Base-by-base conservation (phyloP, 2,113 vertebrate genomes). In the Catharus minimus region DNA sequence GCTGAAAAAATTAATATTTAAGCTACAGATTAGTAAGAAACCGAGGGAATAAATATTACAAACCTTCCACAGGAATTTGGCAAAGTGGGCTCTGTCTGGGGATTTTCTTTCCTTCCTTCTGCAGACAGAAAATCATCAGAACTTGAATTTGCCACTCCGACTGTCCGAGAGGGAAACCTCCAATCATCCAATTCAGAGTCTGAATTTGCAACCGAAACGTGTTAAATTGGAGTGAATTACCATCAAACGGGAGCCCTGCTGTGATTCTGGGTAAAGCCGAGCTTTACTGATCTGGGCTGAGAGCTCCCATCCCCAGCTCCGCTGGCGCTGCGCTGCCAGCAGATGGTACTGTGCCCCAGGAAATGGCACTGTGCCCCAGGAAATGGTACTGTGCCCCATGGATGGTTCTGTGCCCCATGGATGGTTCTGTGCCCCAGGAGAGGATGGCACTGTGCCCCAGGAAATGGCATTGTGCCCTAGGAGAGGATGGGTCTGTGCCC, bases 321-420 rank as follows among this genome's bases (percentile, higher is more conserved):
- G 75, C 81, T 71, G 23, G 53, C 64, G 4, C 12, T 16, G 2
- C 33, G 0, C 1, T 46, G 89, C 95, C 95, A 64, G 88, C 93
- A 95, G 95, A 92, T 92, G 95, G 94, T 77, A 92, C 88, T 95
- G 49, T 50, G 49, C 49, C 49, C 26, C 15, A 50, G 49, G 26
- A 50, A 22, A 46, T 11, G 43, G 44, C 20, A 11, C 44, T 10
- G 44, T 21, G 44, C 44, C 44, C 44, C 10, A 46, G 20, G 46
- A 47, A 7, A 22, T 12, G 47, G 24, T 49, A 23, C 44, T 46
- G 44, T 46, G 44, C 44, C 44, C 44, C 44, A 46, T 20, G 17
- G 43, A 44, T 46, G 8, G 7, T 9, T 18, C 43, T 43, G 43
- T 43, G 43, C 8, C 43, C 17, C 43, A 43, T 17, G 46, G 24